Evolutionary conservation across 2,113 vertebrate genomes (phyloP).

Genomic region (Periophthalmus modestus): DNA sequence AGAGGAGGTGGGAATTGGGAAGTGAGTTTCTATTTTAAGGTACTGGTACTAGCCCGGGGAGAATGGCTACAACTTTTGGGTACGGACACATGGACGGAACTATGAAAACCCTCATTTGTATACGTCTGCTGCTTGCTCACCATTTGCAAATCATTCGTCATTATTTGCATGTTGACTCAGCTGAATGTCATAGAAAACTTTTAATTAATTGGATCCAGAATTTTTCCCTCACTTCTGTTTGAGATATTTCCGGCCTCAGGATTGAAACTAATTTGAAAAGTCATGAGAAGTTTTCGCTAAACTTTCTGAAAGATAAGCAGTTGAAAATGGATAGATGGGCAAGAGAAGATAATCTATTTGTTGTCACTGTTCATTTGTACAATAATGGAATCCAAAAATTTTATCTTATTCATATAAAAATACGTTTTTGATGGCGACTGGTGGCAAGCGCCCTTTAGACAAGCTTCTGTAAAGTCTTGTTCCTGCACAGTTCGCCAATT

Average conservation of each 20-base stretch:
- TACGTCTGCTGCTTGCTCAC: constrained; percentile 2
- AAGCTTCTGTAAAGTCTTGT: too few relatives aligned
- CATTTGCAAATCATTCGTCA: constrained; percentile 13
- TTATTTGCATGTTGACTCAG: constrained; percentile 26
- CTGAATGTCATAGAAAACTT: not conserved
- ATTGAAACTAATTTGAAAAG: constrained; percentile 1
- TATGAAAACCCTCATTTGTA: constrained; percentile 12
- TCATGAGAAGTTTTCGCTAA: not conserved
- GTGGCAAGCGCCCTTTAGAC: too few relatives aligned
- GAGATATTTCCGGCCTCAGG: not conserved
- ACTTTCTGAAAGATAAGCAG: constrained; percentile 1
- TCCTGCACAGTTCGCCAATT: too few relatives aligned
- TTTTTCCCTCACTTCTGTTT: not conserved
- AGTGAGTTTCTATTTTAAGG: constrained; percentile 9
- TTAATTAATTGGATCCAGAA: constrained; percentile 1
- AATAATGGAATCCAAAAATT: not conserved
- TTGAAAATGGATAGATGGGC: not conserved
- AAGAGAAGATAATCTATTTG: not conserved
- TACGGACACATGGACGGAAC: constrained; percentile 13
- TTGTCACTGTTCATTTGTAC: not conserved
- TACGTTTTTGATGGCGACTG: not conserved
- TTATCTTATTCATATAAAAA: not conserved
- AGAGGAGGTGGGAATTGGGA: constrained; percentile 20
- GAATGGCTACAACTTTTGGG: constrained; percentile 18
- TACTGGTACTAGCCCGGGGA: constrained; percentile 2